A percentile compares a stretch with the other conserved stretches of the same genome.
Evolutionary conservation across 2,888 invertebrate genomes (phyloP).

Genomic region (Apotomis betuletana): DNA sequence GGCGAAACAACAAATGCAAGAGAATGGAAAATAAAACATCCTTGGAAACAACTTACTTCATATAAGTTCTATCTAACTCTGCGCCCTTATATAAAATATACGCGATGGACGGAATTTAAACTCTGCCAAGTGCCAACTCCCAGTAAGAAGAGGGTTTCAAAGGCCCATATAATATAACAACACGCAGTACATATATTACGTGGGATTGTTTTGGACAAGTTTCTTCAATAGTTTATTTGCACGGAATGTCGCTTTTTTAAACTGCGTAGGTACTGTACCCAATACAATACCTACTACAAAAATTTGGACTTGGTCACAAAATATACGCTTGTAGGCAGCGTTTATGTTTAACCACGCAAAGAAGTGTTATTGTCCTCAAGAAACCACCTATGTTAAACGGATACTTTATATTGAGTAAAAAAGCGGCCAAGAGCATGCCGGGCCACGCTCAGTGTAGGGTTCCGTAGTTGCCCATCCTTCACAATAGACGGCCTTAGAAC

Average conservation of each 20-base stretch:
- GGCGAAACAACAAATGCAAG: constrained; percentile 56
- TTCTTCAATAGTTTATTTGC: not conserved
- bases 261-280: too few relatives aligned
- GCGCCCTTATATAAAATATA: constrained; percentile 29
- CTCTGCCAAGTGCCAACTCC: constrained; percentile 4
- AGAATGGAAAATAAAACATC: constrained; percentile 49
- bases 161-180: constrained; percentile 5
- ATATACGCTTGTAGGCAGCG: too few relatives aligned
- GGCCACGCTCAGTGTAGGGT: too few relatives aligned
- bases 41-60: constrained; percentile 44
- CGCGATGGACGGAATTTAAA: constrained; percentile 24
- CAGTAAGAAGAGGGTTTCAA: constrained; percentile 11
- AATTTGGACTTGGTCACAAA: too few relatives aligned
- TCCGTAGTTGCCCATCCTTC: too few relatives aligned
- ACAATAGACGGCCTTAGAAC: too few relatives aligned
- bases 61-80: constrained; percentile 24
- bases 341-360: too few relatives aligned
- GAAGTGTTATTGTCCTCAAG: too few relatives aligned
- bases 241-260: not conserved
- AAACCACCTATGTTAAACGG: too few relatives aligned
- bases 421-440: too few relatives aligned
- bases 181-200: not conserved
- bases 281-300: too few relatives aligned
- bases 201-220: not conserved
- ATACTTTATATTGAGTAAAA: too few relatives aligned